Percentiles rank a stretch among this genome's conserved stretches.
Conservation (phyloP, 1,140 invertebrate genomes). For the Magallana ariakensis region DNA sequence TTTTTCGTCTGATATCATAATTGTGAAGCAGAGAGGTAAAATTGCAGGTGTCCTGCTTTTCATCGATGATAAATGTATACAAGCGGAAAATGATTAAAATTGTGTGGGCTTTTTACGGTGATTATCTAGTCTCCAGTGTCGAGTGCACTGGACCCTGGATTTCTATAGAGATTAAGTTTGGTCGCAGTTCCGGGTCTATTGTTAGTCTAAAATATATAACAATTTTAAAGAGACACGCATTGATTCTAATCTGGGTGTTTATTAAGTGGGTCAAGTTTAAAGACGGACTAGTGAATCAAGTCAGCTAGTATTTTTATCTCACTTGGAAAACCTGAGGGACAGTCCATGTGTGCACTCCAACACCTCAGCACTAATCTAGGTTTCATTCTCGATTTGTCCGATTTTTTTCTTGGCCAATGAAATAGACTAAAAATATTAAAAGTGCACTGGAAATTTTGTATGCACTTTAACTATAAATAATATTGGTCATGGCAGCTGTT, state of each 20-base stretch:
- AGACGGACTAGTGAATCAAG: background rate
- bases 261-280: conserved; percentile 19
- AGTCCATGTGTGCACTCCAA: background rate
- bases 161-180: background rate
- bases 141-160: conserved; percentile 2
- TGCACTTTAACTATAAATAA: background rate
- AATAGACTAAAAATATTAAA: background rate
- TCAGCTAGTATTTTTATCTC: conserved; percentile 13
- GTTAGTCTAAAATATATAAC: background rate
- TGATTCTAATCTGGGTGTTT: conserved; percentile 11
- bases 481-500: background rate
- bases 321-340: conserved; percentile 10
- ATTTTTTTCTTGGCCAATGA: background rate
- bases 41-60: conserved; percentile 30
- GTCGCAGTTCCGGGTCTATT: conserved; percentile 14
- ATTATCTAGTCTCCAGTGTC: background rate
- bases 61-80: background rate
- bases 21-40: conserved; percentile 1
- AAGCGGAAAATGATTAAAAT: background rate
- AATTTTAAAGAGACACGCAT: conserved; percentile 33
- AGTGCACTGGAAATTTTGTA: background rate
- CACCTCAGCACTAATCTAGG: background rate
- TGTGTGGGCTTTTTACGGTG: background rate
- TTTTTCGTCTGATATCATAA: conserved; percentile 36
- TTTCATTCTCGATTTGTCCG: background rate